A percentile compares a stretch with the other conserved stretches of the same genome.
Evolutionary conservation across 2,797 vertebrate species (phyloP).

Genomic region (Alcedo atthis): DNA sequence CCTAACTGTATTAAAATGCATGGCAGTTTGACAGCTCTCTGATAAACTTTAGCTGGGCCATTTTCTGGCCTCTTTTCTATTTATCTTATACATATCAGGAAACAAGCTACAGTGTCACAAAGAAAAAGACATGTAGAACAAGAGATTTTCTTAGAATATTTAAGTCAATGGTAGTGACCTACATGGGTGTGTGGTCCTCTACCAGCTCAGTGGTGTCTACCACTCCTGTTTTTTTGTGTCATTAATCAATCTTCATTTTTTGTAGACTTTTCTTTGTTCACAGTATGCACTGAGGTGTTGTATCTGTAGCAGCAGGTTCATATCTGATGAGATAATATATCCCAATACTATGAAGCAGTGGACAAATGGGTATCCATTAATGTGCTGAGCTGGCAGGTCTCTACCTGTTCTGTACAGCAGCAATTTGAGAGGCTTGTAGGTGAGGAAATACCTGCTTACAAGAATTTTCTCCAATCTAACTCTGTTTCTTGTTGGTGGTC

Average conservation of each 20-base stretch:
- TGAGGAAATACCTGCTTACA: background rate
- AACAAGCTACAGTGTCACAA: background rate
- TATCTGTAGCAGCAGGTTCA: background rate
- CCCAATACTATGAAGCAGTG: background rate
- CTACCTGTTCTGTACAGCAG: background rate
- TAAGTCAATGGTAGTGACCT: background rate
- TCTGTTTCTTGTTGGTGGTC: background rate
- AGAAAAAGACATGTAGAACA: background rate
- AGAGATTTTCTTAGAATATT: background rate
- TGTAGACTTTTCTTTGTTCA: background rate
- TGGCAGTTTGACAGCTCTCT: background rate
- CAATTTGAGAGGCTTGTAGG: background rate
- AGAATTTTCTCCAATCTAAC: background rate
- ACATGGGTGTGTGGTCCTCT: background rate
- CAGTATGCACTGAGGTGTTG: background rate
- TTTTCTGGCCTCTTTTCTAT: background rate
- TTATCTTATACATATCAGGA: background rate
- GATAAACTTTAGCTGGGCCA: background rate
- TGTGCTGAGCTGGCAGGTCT: background rate
- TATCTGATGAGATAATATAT: background rate
- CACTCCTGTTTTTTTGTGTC: background rate
- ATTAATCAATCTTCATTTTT: background rate
- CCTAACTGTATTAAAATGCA: background rate
- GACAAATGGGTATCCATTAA: background rate
- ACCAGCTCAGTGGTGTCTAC: background rate